Base-by-base conservation (phyloP, 2,797 vertebrate genomes). In the Chiloscyllium punctatum region DNA sequence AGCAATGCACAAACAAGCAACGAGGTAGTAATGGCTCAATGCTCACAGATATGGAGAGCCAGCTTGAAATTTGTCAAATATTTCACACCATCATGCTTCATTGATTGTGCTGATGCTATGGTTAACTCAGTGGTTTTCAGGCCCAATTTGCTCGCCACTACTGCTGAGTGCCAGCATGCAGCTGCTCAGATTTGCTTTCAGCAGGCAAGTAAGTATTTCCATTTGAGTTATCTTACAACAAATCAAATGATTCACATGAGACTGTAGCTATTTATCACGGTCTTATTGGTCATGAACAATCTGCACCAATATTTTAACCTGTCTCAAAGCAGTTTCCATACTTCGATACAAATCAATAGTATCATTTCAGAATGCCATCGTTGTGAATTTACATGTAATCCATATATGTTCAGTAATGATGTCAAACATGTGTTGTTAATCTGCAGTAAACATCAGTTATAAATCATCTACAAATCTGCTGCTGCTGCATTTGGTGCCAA, bases 391-490 rank as follows among this genome's bases (percentile, higher is more conserved):
- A 51, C 74, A 94, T 74, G 71, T 27, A 53, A 94, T 74, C 42
- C 69, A 94, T 51, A 48, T 27, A 48, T 27, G 16, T 74, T 74
- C 30, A 69, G 16, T 21, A 53, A 51, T 33, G 71, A 71, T 74
- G 71, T 53, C 48, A 33, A 94, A 94, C 30, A 74, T 94, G 48
- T 37, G 69, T 94, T 94, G 13, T 94, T 77, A 94, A 25, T 74
- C 66, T 94, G 68, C 16, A 94, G 25, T 51, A 72, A 69, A 68
- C 68, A 94, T 72, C 92, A 94, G 37, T 72, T 72, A 27, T 94
- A 51, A 94, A 94, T 94, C 48, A 94, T 94, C 53, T 94, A 72
- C 48, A 53, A 48, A 74, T 74, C 69, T 51, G 94, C 33, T 77
- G 37, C 69, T 74, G 68, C 69, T 72, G 30, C 94, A 74, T 5